phyloP scores from a whole-genome alignment of 2,888 invertebrate species.

The Drosophila mimica region DNA sequence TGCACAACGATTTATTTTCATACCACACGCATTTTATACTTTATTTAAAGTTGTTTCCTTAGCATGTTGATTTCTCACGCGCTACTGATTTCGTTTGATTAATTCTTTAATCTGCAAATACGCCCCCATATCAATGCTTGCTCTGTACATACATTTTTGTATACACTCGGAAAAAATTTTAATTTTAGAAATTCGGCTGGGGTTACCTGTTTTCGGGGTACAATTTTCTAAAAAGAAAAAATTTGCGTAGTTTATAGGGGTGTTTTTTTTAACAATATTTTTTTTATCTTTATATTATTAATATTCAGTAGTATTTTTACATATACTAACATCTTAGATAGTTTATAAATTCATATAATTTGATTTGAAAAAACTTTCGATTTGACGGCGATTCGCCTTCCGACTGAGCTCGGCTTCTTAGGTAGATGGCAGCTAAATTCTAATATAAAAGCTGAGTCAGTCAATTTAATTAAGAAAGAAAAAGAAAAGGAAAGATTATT shows the following conservation, averaged over 20 bases:
- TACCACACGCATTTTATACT: constrained; percentile 16
- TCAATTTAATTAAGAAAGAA: background rate
- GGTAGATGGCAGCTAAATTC: background rate
- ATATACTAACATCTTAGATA: background rate
- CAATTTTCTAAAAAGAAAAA: background rate
- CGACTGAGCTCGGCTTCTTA: background rate
- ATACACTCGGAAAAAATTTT: background rate
- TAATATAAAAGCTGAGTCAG: background rate
- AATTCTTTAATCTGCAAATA: constrained; percentile 9
- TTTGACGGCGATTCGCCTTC: background rate
- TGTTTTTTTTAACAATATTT: background rate
- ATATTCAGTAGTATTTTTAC: background rate
- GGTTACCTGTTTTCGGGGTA: no score
- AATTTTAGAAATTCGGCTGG: background rate
- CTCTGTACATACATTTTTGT: constrained; percentile 7
- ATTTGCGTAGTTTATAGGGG: background rate
- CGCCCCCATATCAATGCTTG: constrained; percentile 23
- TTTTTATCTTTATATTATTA: background rate
- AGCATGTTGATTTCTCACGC: constrained; percentile 26
- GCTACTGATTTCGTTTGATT: constrained; percentile 12
- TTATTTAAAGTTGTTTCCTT: constrained; percentile 1
- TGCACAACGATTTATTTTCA: constrained; percentile 4
- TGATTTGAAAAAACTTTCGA: background rate
- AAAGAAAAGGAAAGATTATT: background rate
- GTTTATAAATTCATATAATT: background rate